phyloP scores from a whole-genome alignment of 2,888 invertebrate species.

The Willowsia nigromaculata region DNA sequence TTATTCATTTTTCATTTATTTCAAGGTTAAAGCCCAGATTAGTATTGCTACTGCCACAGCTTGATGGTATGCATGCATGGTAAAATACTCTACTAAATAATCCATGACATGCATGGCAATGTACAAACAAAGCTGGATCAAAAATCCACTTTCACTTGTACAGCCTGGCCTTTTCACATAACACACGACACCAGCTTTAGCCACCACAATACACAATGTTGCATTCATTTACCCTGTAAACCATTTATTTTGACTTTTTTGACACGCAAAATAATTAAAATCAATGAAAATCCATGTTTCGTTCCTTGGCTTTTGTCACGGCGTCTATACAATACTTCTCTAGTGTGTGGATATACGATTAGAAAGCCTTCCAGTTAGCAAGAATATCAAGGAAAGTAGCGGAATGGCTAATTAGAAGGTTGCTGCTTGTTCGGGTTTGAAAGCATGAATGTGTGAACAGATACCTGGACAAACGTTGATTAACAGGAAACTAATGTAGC shows the following conservation, averaged over 20 bases:
- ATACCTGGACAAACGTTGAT: not conserved
- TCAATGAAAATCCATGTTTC: constrained; percentile 35
- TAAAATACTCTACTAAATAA: not conserved
- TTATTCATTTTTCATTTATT: not conserved
- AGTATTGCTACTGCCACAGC: not conserved
- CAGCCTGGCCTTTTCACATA: too few relatives aligned
- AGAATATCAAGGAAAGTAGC: not conserved
- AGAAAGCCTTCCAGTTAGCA: not conserved
- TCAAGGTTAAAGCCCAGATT: constrained; percentile 5
- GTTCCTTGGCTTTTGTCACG: not conserved
- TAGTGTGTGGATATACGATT: not conserved
- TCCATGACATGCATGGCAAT: not conserved
- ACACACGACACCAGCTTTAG: too few relatives aligned
- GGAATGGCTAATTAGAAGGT: constrained; percentile 20
- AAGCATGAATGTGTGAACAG: not conserved
- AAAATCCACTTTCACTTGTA: constrained; percentile 42
- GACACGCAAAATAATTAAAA: constrained; percentile 68
- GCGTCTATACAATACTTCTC: not conserved
- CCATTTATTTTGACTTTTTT: not conserved
- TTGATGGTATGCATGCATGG: not conserved
- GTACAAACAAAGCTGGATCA: not conserved
- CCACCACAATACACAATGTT: too few relatives aligned
- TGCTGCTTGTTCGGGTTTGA: not conserved
- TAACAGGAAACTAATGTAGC: not conserved
- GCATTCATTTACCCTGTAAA: not conserved